phyloP scores from a whole-genome alignment of 2,797 vertebrate species.

The Dicrostonyx torquatus region DNA sequence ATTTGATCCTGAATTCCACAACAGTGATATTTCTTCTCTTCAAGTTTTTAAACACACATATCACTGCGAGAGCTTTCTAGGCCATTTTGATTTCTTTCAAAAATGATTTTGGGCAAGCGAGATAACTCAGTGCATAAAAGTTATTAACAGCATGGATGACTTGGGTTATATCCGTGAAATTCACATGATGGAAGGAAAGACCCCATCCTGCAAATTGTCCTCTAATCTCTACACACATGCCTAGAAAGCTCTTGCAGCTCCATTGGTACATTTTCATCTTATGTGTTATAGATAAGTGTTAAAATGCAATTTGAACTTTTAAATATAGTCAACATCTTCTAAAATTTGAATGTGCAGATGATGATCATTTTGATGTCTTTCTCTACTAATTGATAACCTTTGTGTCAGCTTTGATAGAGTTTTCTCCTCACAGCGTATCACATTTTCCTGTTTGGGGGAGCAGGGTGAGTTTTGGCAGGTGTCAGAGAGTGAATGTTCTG shows the following conservation, averaged over 20 bases:
- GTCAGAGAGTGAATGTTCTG: not conserved
- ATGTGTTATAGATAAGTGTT: not conserved
- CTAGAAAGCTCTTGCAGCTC: not conserved
- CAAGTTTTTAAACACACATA: not conserved
- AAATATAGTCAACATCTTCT: slow-evolving; percentile 14
- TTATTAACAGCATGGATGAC: not conserved
- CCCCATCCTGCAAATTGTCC: not conserved
- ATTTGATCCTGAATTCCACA: not conserved
- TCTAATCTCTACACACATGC: not conserved
- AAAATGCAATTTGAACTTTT: slow-evolving; percentile 34
- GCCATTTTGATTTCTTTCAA: not conserved
- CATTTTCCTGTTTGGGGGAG: not conserved
- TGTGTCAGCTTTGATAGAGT: not conserved
- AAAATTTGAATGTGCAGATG: not conserved
- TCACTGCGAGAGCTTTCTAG: not conserved
- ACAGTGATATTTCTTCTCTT: not conserved
- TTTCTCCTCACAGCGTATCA: not conserved
- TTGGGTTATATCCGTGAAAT: not conserved
- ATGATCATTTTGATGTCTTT: not conserved
- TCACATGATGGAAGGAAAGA: not conserved
- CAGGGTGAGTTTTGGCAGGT: not conserved
- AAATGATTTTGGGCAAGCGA: not conserved
- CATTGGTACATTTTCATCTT: slow-evolving; percentile 20
- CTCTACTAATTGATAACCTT: not conserved
- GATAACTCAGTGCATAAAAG: not conserved